Conservation (phyloP, 2,888 invertebrate species). For the Parnassius orleans region DNA sequence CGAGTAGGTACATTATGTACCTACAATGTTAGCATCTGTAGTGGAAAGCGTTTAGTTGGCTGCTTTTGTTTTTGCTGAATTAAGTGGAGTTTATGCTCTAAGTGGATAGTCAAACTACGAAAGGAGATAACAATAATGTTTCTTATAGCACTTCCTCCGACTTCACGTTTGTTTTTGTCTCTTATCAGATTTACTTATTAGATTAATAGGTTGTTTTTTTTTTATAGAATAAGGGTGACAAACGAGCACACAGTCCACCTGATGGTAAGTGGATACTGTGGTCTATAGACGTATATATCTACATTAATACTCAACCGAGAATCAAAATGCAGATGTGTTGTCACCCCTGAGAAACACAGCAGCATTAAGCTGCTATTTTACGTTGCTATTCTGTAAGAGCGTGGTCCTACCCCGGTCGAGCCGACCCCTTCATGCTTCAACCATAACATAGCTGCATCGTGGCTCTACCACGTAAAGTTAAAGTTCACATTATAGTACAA, state of each 20-base stretch:
- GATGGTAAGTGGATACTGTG: too few species aligned
- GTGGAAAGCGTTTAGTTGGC: conserved; percentile 49
- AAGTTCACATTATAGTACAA: conserved; percentile 20
- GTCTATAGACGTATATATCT: too few species aligned
- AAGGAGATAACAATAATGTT: conserved; percentile 47
- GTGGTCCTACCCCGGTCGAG: too few species aligned
- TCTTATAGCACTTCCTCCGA: conserved; percentile 33
- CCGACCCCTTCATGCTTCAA: too few species aligned
- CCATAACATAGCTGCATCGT: too few species aligned
- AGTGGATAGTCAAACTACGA: conserved; percentile 54
- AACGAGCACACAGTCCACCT: too few species aligned
- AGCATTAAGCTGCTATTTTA: too few species aligned
- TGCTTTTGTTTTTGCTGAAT: conserved; percentile 64
- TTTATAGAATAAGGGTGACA: too few species aligned
- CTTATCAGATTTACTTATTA: conserved; percentile 5
- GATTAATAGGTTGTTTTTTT: conserved; percentile 3
- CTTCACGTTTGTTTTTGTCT: conserved; percentile 14
- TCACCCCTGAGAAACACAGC: too few species aligned
- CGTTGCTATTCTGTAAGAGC: too few species aligned
- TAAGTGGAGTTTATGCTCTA: conserved; percentile 57
- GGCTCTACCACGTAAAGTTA: conserved; percentile 27
- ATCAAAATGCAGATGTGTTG: too few species aligned
- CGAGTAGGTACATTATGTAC: conserved; percentile 44
- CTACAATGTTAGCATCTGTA: conserved; percentile 35
- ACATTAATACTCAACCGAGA: too few species aligned